Percentiles rank a stretch among this genome's conserved stretches.
Conservation (phyloP, 2,797 vertebrate genomes). For the Kryptopterus vitreolus region DNA sequence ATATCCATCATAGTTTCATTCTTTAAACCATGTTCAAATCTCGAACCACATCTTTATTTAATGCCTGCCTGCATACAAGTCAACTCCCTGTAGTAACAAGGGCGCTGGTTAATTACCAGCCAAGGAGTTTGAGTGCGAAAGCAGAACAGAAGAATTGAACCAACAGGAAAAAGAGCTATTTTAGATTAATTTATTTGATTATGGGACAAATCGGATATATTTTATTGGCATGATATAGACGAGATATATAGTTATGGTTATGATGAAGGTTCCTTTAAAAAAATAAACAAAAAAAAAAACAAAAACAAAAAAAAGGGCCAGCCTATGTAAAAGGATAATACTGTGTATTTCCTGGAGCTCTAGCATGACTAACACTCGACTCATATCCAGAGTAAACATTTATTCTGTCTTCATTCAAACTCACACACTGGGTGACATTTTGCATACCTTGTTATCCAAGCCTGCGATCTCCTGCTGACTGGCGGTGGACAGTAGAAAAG, state of each 20-base stretch:
- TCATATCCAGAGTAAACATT: background rate
- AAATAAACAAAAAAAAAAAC: no score
- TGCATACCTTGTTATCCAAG: conserved; percentile 92
- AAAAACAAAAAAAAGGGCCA: no score
- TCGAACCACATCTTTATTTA: background rate
- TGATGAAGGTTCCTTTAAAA: no score
- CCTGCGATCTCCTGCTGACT: conserved; percentile 98
- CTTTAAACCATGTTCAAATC: background rate
- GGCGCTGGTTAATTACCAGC: background rate
- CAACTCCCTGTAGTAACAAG: background rate
- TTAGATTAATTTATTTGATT: background rate
- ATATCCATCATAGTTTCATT: background rate
- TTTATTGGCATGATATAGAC: no score
- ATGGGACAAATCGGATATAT: background rate
- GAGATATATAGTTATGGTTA: no score
- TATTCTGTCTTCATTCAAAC: no score
- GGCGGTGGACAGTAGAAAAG: conserved; percentile 95
- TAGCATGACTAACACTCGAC: background rate
- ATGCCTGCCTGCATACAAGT: background rate
- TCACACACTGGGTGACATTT: background rate
- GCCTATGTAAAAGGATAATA: no score
- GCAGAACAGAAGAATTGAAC: background rate
- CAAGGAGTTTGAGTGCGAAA: background rate
- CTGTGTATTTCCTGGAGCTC: no score
- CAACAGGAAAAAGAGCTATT: background rate